Conservation (phyloP, 2,113 vertebrate genomes). For the Desmodus rotundus region DNA sequence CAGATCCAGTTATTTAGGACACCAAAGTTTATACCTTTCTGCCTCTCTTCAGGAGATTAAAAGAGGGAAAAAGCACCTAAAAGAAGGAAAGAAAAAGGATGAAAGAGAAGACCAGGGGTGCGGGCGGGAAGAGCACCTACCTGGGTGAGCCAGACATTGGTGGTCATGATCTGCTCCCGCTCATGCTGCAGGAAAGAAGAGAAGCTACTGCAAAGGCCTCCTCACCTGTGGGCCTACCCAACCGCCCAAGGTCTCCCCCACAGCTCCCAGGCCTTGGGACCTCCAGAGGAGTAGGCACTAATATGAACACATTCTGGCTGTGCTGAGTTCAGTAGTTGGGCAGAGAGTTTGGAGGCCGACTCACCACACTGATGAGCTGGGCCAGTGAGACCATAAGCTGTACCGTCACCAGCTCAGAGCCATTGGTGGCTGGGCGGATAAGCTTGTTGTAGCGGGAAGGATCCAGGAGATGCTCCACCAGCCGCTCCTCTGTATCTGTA, state of each 20-base stretch:
- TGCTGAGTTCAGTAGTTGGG: background rate
- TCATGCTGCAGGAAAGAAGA: constrained; percentile 84
- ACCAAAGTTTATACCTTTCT: background rate
- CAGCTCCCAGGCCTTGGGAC: background rate
- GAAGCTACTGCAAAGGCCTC: background rate
- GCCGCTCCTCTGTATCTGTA: constrained; percentile 93
- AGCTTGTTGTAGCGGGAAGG: constrained; percentile 95
- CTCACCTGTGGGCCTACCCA: background rate
- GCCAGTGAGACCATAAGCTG: constrained; percentile 97
- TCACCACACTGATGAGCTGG: constrained; percentile 97
- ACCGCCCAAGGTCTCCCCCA: background rate
- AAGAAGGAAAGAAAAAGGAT: background rate
- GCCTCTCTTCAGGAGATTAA: background rate
- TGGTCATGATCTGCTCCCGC: constrained; percentile 96
- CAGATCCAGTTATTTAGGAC: background rate
- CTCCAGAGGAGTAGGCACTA: background rate
- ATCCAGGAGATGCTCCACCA: constrained; percentile 94
- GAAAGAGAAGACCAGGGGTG: background rate
- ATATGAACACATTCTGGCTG: background rate
- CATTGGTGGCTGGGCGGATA: constrained; percentile 94
- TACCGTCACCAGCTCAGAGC: constrained; percentile 93
- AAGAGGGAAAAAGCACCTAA: background rate
- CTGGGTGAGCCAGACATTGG: constrained; percentile 96
- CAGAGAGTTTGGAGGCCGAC: constrained; percentile 47
- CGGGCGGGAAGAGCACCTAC: constrained; percentile 75